Percentiles rank a stretch among this genome's conserved stretches.
Evolutionary conservation across 2,113 vertebrate species (phyloP).

Genomic region (Ailurus styani): DNA sequence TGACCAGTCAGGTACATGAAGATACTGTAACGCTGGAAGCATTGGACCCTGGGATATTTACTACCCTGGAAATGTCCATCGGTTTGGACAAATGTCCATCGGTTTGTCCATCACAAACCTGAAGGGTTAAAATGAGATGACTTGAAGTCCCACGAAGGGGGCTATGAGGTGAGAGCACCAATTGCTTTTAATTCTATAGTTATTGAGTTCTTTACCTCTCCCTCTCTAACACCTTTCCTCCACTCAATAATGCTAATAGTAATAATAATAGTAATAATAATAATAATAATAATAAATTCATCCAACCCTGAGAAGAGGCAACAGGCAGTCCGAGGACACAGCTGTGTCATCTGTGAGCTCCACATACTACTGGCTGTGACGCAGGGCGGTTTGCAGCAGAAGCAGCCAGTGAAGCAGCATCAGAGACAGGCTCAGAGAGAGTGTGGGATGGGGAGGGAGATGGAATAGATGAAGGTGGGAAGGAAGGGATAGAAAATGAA

Average conservation of each 20-base stretch:
- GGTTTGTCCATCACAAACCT: background rate
- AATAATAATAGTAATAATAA: background rate
- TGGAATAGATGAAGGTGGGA: background rate
- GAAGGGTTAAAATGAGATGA: background rate
- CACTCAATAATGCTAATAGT: background rate
- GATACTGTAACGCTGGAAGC: background rate
- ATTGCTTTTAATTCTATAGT: background rate
- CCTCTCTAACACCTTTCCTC: background rate
- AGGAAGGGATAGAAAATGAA: constrained; percentile 66
- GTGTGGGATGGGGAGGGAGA: constrained; percentile 22
- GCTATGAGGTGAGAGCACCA: background rate
- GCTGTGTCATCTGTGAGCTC: constrained; percentile 34
- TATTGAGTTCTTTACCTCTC: background rate
- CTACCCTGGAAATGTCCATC: background rate
- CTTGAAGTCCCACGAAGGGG: background rate
- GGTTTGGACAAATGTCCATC: too few species aligned
- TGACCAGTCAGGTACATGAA: background rate
- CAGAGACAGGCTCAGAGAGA: constrained; percentile 62
- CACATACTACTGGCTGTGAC: constrained; percentile 49
- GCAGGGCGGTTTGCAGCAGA: constrained; percentile 63
- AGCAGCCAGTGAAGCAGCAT: constrained; percentile 50
- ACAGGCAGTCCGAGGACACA: background rate
- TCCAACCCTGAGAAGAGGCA: background rate
- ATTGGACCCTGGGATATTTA: background rate
- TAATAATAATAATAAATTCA: background rate